Evolutionary conservation across 2,888 invertebrate genomes (phyloP).

Genomic region (Mallateleia sp.): DNA sequence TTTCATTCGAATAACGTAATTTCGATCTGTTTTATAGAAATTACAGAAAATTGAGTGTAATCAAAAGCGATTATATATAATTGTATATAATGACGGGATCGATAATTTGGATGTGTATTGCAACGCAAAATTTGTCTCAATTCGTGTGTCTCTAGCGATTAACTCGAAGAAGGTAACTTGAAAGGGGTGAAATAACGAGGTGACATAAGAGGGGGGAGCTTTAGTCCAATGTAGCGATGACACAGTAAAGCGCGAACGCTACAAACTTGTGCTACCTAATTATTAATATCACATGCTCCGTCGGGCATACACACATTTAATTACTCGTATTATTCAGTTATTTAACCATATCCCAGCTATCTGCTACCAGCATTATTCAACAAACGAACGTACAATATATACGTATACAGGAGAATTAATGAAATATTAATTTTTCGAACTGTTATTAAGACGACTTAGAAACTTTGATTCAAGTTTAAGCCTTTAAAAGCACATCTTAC

Average conservation of each 20-base stretch:
- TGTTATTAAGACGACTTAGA: not conserved
- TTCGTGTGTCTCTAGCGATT: slow-evolving; percentile 24
- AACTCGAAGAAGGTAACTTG: slow-evolving; percentile 38
- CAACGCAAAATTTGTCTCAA: slow-evolving; percentile 33
- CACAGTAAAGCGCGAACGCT: slow-evolving; percentile 43
- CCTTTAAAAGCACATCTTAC: slow-evolving; percentile 8
- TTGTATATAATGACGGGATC: slow-evolving; percentile 32
- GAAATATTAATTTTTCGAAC: slow-evolving; percentile 13
- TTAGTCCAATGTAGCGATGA: slow-evolving; percentile 44
- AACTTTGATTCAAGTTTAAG: slow-evolving; percentile 25
- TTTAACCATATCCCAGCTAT: slow-evolving; percentile 52
- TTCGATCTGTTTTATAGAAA: slow-evolving; percentile 12
- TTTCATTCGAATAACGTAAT: slow-evolving; percentile 22
- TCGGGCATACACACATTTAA: slow-evolving; percentile 58
- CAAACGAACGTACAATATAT: slow-evolving; percentile 20
- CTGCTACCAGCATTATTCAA: slow-evolving; percentile 47
- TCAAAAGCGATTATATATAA: slow-evolving; percentile 34
- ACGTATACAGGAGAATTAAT: not conserved
- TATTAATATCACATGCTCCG: slow-evolving; percentile 65
- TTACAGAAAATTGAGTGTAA: slow-evolving; percentile 4
- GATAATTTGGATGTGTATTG: slow-evolving; percentile 38
- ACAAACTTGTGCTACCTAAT: slow-evolving; percentile 60
- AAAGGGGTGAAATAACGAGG: slow-evolving; percentile 53
- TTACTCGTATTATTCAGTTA: slow-evolving; percentile 66
- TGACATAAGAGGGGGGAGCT: slow-evolving; percentile 36